Evolutionary conservation across 2,113 vertebrate genomes (phyloP).

Genomic region (Calyptommatus sinebrachiatus): DNA sequence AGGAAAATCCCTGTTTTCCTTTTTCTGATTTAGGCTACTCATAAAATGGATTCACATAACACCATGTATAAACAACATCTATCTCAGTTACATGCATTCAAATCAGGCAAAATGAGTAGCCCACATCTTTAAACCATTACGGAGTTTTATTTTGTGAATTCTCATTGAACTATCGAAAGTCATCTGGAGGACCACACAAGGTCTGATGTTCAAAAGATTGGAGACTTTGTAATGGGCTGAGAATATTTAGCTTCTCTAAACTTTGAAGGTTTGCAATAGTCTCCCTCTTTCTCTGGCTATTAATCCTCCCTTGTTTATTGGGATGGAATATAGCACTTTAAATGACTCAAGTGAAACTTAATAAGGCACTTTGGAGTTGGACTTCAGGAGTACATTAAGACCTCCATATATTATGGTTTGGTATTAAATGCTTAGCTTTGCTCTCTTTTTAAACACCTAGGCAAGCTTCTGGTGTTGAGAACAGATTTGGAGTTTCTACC

Average conservation of each 20-base stretch:
- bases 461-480: neutral
- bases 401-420: neutral
- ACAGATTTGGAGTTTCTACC: neutral
- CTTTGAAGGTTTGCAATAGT: slow-evolving; percentile 36
- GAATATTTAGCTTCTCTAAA: slow-evolving; percentile 11
- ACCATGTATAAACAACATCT: neutral
- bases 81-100: neutral
- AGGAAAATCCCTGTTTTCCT: neutral
- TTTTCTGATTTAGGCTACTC: slow-evolving; percentile 11
- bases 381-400: neutral
- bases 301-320: slow-evolving; percentile 12
- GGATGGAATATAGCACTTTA: neutral
- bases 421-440: neutral
- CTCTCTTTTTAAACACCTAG: slow-evolving; percentile 5
- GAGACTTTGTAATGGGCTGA: neutral
- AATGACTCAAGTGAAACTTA: slow-evolving; percentile 20
- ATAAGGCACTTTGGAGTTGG: slow-evolving; percentile 11
- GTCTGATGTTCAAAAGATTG: slow-evolving; percentile 22
- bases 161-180: slow-evolving; percentile 23
- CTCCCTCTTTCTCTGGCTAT: neutral
- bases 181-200: slow-evolving; percentile 29
- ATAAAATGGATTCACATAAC: neutral
- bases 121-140: slow-evolving; percentile 34
- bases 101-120: slow-evolving; percentile 8
- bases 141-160: slow-evolving; percentile 24